These are phyloP conservation scores for Notodromas monacha DNA, from an alignment of 2,888 invertebrate genomes.

Conservation along the genomic window DNA sequence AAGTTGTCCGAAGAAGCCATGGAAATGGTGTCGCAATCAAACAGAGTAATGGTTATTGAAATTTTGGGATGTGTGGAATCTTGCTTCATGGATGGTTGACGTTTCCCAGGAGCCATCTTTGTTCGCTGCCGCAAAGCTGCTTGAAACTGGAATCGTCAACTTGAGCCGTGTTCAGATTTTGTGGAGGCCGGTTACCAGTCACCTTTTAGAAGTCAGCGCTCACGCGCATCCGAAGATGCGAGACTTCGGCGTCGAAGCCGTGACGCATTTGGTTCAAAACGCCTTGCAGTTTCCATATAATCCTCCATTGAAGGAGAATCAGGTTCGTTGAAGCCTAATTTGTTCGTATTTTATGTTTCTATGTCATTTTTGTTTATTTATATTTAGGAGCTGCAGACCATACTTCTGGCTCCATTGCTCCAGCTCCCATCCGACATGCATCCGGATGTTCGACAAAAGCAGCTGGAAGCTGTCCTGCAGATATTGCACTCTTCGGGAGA, in stretches of 20 bases:
- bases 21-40: slow-evolving; percentile 80
- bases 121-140: slow-evolving; percentile 83
- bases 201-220: slow-evolving; percentile 77
- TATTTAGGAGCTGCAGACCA: slow-evolving; percentile 37
- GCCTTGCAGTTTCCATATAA: slow-evolving; percentile 58
- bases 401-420: slow-evolving; percentile 58
- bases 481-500: slow-evolving; percentile 76
- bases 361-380: slow-evolving; percentile 6
- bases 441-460: slow-evolving; percentile 70
- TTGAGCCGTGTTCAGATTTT: slow-evolving; percentile 66
- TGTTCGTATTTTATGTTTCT: slow-evolving; percentile 7
- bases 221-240: slow-evolving; percentile 79
- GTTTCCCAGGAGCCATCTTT: slow-evolving; percentile 67
- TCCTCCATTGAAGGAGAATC: slow-evolving; percentile 45
- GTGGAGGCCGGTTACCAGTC: slow-evolving; percentile 79
- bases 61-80: not conserved
- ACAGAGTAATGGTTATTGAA: slow-evolving; percentile 27
- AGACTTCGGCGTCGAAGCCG: slow-evolving; percentile 89
- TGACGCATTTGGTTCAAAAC: slow-evolving; percentile 67
- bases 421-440: slow-evolving; percentile 62
- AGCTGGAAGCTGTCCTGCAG: slow-evolving; percentile 70
- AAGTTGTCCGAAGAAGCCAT: slow-evolving; percentile 84
- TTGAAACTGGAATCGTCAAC: slow-evolving; percentile 87
- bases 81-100: too few species aligned
- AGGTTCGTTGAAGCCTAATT: slow-evolving; percentile 23